Percentiles rank a stretch among this genome's conserved stretches.
These are phyloP conservation scores for Choloepus hoffmanni DNA, from an alignment of 2,113 vertebrate species.

Conservation along the genomic window DNA sequence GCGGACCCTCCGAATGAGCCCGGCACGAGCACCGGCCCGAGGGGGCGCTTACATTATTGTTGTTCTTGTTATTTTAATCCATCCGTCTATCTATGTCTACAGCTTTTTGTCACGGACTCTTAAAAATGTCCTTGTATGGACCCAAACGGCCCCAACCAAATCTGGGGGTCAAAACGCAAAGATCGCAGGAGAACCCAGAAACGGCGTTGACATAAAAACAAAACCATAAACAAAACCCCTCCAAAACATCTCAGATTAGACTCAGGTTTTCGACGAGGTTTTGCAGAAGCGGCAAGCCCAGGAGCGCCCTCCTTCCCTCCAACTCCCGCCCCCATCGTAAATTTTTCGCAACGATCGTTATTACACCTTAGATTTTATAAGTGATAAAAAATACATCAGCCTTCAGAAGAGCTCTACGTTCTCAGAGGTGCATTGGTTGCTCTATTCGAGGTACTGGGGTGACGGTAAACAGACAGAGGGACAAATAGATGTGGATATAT, in stretches of 20 bases:
- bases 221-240: conserved; percentile 34
- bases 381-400: neutral
- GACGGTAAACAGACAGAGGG: neutral
- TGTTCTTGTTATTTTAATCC: neutral
- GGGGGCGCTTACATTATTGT: neutral
- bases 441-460: neutral
- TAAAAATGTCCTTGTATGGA: conserved; percentile 58
- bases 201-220: conserved; percentile 43
- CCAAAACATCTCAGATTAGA: conserved; percentile 9
- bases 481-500: neutral
- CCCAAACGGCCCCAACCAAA: conserved; percentile 50
- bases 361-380: conserved; percentile 10
- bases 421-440: neutral
- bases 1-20: neutral
- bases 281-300: conserved; percentile 3
- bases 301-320: neutral
- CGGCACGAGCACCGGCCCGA: neutral
- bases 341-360: neutral
- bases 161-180: conserved; percentile 40
- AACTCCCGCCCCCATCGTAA: neutral
- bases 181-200: conserved; percentile 26
- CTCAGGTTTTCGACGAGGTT: conserved; percentile 47
- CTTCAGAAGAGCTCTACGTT: neutral
- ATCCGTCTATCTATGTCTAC: neutral
- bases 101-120: conserved; percentile 59